A percentile compares a stretch with the other conserved stretches of the same genome.
phyloP scores from a whole-genome alignment of 2,888 invertebrate species.

The Thereva nobilitata region DNA sequence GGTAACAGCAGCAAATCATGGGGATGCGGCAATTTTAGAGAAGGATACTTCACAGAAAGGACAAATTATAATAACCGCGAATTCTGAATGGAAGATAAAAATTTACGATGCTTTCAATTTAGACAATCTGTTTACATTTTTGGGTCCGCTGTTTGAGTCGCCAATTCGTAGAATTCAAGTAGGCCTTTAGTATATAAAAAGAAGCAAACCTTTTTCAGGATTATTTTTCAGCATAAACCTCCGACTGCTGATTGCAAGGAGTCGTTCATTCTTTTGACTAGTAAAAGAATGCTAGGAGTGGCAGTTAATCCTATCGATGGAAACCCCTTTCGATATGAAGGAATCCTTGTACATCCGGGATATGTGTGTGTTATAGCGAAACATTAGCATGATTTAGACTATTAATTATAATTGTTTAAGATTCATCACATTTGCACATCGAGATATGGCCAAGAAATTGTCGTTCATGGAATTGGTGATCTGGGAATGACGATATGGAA shows the following conservation, averaged over 20 bases:
- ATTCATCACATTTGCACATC: conserved; percentile 54
- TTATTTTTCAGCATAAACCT: conserved; percentile 1
- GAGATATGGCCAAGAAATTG: conserved; percentile 51
- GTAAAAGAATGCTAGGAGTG: conserved; percentile 64
- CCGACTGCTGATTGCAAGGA: neutral
- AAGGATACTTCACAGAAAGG: conserved; percentile 20
- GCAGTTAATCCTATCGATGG: conserved; percentile 73
- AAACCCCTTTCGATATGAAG: conserved; percentile 71
- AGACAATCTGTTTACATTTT: conserved; percentile 67
- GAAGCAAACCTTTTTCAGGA: neutral
- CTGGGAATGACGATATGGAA: conserved; percentile 63
- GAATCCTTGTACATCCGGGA: conserved; percentile 67
- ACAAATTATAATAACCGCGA: conserved; percentile 38
- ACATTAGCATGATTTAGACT: no score
- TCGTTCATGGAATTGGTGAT: conserved; percentile 63
- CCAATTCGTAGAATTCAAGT: conserved; percentile 61
- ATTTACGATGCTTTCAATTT: conserved; percentile 66
- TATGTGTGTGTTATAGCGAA: conserved; percentile 58
- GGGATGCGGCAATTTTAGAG: conserved; percentile 22
- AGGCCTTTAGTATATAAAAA: conserved; percentile 14
- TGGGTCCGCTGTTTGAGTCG: conserved; percentile 71
- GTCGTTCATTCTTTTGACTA: conserved; percentile 24
- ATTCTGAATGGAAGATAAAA: conserved; percentile 68
- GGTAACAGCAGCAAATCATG: conserved; percentile 50
- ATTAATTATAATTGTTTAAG: neutral